Conservation (phyloP, 2,113 vertebrate species). For the Eulemur rufifrons region DNA sequence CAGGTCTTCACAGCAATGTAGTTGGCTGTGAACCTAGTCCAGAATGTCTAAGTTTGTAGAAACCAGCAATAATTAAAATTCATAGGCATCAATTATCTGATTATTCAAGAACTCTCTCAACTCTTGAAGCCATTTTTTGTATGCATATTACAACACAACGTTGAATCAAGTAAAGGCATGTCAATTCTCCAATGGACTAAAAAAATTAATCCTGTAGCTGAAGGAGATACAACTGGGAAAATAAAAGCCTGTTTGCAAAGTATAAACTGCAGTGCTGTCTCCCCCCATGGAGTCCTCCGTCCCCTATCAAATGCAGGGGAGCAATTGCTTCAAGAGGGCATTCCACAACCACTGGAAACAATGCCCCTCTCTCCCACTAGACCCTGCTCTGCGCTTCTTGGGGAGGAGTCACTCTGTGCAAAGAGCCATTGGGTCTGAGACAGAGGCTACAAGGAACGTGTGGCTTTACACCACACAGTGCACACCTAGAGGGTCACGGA, state of each 20-base stretch:
- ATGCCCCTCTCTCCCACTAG: neutral
- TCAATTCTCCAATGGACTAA: conserved; percentile 10
- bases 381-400: neutral
- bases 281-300: neutral
- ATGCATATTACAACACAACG: conserved; percentile 48
- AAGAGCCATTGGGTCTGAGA: neutral
- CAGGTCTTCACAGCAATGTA: neutral
- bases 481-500: neutral
- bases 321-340: neutral
- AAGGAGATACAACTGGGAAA: neutral
- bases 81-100: conserved; percentile 60
- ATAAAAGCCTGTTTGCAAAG: neutral
- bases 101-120: conserved; percentile 60
- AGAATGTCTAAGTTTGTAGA: conserved; percentile 42
- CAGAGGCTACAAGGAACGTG: neutral
- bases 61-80: conserved; percentile 65
- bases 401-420: neutral
- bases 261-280: neutral
- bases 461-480: neutral
- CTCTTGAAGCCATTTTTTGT: conserved; percentile 38
- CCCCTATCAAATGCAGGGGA: neutral
- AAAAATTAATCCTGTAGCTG: neutral
- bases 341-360: neutral
- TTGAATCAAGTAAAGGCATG: conserved; percentile 65
- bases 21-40: conserved; percentile 38